Evolutionary conservation across 2,888 invertebrate genomes (phyloP).

Genomic region (Folsomia manolachei): DNA sequence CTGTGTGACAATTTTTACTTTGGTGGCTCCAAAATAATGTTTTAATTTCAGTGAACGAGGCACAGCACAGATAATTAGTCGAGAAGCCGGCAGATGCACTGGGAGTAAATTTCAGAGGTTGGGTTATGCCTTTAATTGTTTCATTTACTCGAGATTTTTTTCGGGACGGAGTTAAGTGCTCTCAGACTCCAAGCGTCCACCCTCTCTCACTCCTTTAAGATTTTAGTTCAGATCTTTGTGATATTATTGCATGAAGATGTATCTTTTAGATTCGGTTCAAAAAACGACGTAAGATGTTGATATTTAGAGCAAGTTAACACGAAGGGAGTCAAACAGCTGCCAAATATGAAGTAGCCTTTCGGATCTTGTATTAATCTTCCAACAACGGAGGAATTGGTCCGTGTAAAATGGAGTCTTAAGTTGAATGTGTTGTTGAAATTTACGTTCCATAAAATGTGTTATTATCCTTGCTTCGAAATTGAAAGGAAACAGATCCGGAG

Average conservation of each 20-base stretch:
- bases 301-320: no score
- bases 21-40: not conserved
- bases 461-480: conserved; percentile 10
- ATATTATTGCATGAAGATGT: not conserved
- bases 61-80: not conserved
- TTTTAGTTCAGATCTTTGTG: not conserved
- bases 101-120: not conserved
- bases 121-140: not conserved
- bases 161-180: not conserved
- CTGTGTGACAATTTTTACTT: not conserved
- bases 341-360: conserved; percentile 19
- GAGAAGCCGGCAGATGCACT: not conserved
- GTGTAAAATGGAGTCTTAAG: conserved; percentile 32
- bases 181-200: not conserved
- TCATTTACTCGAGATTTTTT: conserved; percentile 2
- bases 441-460: conserved; percentile 22
- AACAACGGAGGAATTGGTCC: conserved; percentile 17
- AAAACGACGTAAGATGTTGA: not conserved
- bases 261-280: not conserved
- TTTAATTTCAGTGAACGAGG: not conserved
- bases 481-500: conserved; percentile 9
- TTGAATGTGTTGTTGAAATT: conserved; percentile 35
- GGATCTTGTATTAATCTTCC: conserved; percentile 15
- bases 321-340: conserved; percentile 28
- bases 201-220: not conserved